phyloP scores from a whole-genome alignment of 2,113 vertebrate genomes.

The Myotis lucifugus region DNA sequence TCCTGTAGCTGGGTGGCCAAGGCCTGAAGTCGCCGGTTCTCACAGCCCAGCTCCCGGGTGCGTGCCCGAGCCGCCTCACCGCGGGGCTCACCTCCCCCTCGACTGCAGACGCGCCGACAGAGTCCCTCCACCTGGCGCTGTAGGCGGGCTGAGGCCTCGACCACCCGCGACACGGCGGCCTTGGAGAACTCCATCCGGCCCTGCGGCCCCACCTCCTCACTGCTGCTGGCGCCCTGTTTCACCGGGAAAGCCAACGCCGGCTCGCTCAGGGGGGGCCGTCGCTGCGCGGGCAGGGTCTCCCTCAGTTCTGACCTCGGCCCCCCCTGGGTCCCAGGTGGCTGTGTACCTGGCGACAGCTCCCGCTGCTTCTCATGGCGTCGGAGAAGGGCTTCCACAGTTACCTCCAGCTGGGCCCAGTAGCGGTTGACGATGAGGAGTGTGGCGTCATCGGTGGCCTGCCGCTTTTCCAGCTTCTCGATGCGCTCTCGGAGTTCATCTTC shows the following conservation, averaged over 20 bases:
- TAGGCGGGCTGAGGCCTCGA: conserved; percentile 90
- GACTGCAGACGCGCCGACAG: conserved; percentile 86
- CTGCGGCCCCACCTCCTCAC: conserved; percentile 91
- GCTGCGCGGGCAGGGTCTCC: conserved; percentile 48
- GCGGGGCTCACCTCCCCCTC: conserved; percentile 78
- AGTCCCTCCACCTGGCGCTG: conserved; percentile 89
- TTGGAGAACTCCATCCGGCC: conserved; percentile 94
- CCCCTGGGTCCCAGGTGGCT: conserved; percentile 56
- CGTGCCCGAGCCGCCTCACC: conserved; percentile 64
- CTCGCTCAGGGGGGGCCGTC: conserved; percentile 83
- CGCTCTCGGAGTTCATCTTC: conserved; percentile 95
- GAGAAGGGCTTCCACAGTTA: conserved; percentile 88
- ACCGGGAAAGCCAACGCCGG: conserved; percentile 89
- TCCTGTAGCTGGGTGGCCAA: conserved; percentile 92
- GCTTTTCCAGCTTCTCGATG: conserved; percentile 95
- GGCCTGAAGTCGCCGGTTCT: conserved; percentile 90
- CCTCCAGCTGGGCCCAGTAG: conserved; percentile 95
- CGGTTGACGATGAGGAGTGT: conserved; percentile 94
- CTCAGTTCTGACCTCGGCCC: conserved; percentile 74
- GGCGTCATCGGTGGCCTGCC: conserved; percentile 95
- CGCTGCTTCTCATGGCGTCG: conserved; percentile 85
- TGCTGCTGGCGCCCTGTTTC: conserved; percentile 90
- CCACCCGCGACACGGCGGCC: conserved; percentile 88
- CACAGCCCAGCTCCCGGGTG: conserved; percentile 87
- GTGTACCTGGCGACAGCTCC: conserved; percentile 61